phyloP scores from a whole-genome alignment of 2,888 invertebrate species.

The Dicyrtoma fusca region DNA sequence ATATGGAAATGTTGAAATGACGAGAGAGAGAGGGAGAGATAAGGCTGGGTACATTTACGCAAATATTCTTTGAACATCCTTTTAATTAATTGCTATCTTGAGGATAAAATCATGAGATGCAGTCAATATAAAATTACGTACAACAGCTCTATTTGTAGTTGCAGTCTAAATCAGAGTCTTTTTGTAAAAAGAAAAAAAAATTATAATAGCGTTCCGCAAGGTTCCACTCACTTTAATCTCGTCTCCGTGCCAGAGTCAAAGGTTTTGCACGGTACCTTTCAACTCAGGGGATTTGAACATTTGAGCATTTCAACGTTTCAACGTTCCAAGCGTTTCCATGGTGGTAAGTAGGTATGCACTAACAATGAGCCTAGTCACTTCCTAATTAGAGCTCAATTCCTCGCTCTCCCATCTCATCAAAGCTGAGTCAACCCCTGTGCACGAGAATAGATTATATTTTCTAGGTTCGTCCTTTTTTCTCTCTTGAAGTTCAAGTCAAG shows the following conservation, averaged over 20 bases:
- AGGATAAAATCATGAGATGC: constrained; percentile 4
- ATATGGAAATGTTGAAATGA: too few species aligned
- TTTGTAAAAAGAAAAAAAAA: neutral
- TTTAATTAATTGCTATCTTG: constrained; percentile 2
- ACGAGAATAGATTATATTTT: too few species aligned
- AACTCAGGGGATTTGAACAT: neutral
- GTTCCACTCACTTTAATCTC: constrained; percentile 28
- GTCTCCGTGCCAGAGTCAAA: neutral
- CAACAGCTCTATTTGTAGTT: constrained; percentile 9
- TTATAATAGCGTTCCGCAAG: constrained; percentile 20
- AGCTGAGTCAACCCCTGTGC: too few species aligned
- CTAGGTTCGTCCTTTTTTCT: too few species aligned
- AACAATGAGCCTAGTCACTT: too few species aligned
- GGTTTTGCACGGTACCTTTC: constrained; percentile 4
- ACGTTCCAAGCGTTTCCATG: too few species aligned
- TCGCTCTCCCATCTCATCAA: too few species aligned
- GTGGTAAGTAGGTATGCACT: too few species aligned
- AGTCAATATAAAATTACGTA: constrained; percentile 10
- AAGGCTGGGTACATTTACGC: neutral
- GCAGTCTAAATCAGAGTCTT: neutral
- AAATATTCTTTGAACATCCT: too few species aligned
- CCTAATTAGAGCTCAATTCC: too few species aligned
- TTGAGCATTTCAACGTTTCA: neutral
- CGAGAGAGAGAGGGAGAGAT: neutral
- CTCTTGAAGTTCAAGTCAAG: too few species aligned